These are phyloP conservation scores for Sialia sialis DNA, from an alignment of 2,113 vertebrate genomes.

Conservation along the genomic window DNA sequence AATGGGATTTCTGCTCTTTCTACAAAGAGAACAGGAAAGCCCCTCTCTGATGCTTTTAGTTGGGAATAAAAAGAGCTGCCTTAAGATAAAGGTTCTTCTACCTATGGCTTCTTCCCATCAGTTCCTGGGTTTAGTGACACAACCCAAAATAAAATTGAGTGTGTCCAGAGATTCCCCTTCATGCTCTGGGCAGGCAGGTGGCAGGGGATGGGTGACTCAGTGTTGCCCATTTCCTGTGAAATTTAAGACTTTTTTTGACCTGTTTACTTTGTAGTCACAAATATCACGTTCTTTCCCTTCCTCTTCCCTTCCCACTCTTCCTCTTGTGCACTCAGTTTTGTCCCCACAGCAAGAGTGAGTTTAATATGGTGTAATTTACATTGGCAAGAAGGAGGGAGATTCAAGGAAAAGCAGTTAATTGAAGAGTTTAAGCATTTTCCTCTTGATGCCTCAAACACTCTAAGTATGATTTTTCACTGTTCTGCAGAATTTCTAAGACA, in stretches of 20 bases:
- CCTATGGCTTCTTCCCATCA: neutral
- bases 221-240: neutral
- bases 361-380: neutral
- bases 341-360: neutral
- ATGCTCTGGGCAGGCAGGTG: neutral
- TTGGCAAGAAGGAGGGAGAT: neutral
- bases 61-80: neutral
- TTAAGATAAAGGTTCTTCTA: neutral
- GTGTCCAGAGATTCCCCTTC: neutral
- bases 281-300: neutral
- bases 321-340: neutral
- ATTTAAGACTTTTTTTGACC: neutral
- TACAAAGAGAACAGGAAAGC: slow-evolving; percentile 7
- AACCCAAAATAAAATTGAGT: neutral
- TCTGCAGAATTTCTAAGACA: neutral
- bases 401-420: neutral
- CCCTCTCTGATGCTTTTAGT: neutral
- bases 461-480: neutral
- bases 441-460: neutral
- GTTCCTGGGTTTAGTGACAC: neutral
- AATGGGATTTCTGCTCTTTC: neutral
- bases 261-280: neutral
- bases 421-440: neutral
- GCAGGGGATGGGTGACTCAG: neutral
- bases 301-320: neutral